phyloP scores from a whole-genome alignment of 2,888 invertebrate genomes.

The Incurvaria masculella region DNA sequence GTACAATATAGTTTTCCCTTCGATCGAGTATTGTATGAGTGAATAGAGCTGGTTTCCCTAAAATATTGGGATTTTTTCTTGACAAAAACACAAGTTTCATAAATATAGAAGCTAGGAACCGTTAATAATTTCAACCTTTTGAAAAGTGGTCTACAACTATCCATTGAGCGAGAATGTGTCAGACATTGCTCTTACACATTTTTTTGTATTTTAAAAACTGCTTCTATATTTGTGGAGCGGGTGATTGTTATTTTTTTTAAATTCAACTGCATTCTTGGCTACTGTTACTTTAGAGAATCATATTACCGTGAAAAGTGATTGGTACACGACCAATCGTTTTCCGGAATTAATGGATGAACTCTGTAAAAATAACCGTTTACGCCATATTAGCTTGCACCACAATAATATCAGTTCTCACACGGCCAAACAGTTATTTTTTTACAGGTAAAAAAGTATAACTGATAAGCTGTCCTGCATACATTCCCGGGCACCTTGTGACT shows the following conservation, averaged over 20 bases:
- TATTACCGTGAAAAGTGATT: background rate
- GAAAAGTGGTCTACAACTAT: no score
- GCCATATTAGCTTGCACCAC: background rate
- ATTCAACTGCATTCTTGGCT: background rate
- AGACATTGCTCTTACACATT: no score
- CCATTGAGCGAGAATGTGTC: no score
- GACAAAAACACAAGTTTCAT: no score
- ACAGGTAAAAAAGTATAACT: conserved; percentile 7
- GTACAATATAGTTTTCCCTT: no score
- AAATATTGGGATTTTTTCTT: no score
- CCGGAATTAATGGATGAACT: background rate
- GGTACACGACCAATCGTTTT: background rate
- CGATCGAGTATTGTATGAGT: no score
- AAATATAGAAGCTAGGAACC: no score
- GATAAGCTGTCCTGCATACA: conserved; percentile 6
- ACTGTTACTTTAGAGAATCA: background rate
- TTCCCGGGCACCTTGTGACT: conserved; percentile 2
- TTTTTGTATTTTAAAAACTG: no score
- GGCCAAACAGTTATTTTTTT: conserved; percentile 5
- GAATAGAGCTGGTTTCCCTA: no score
- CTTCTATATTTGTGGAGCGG: no score
- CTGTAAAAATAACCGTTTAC: conserved; percentile 1
- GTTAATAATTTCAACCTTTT: no score
- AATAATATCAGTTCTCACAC: background rate
- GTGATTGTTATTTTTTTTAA: background rate